Percentiles rank a stretch among this genome's conserved stretches.
phyloP scores from a whole-genome alignment of 2,888 invertebrate genomes.

The Eledone cirrhosa region DNA sequence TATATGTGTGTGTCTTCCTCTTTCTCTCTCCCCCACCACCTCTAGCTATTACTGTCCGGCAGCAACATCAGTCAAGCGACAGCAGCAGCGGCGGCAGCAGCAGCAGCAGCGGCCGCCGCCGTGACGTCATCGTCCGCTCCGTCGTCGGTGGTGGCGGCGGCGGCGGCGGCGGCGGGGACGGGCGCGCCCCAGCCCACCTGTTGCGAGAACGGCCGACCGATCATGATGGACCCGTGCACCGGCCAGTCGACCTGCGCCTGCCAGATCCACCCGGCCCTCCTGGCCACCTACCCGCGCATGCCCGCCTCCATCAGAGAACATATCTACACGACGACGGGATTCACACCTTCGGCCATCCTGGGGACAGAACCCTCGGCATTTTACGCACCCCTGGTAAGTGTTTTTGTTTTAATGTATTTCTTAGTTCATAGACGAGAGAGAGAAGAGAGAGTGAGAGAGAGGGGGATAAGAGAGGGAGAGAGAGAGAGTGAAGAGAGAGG shows the following conservation, averaged over 20 bases:
- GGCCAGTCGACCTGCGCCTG: slow-evolving; percentile 22
- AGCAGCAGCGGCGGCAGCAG: too few species aligned
- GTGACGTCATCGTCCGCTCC: slow-evolving; percentile 7
- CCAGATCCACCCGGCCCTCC: slow-evolving; percentile 5
- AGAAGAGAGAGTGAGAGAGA: too few species aligned
- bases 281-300: neutral
- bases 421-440: too few species aligned
- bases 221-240: slow-evolving; percentile 16
- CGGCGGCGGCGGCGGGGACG: neutral
- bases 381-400: slow-evolving; percentile 16
- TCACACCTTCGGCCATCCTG: neutral
- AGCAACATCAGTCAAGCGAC: neutral
- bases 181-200: slow-evolving; percentile 7
- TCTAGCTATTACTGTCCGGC: neutral
- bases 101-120: slow-evolving; percentile 3
- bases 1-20: too few species aligned
- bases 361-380: slow-evolving; percentile 17
- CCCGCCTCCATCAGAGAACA: neutral
- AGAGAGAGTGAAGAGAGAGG: too few species aligned
- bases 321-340: neutral
- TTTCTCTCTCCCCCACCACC: too few species aligned
- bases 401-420: too few species aligned
- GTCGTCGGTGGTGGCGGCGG: neutral
- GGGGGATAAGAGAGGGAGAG: too few species aligned
- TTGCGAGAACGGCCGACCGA: slow-evolving; percentile 21